Conservation (phyloP, 37 sponge, comb jelly and placozoan species). For the Aplysina aerophoba region DNA sequence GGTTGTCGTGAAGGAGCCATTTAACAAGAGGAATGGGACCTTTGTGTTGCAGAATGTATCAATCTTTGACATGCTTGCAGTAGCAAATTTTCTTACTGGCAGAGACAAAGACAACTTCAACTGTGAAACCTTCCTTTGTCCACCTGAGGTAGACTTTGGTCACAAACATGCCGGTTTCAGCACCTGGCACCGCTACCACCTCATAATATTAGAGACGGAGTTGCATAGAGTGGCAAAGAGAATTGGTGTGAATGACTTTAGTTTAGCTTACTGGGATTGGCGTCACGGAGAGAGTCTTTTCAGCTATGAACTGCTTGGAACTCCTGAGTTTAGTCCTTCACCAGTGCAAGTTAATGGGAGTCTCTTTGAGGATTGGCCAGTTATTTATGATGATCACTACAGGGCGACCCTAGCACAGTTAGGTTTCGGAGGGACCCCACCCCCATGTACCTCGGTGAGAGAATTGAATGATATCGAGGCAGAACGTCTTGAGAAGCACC, state of each 20-base stretch:
- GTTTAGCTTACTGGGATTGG: constrained; percentile 24
- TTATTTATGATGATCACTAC: too few relatives aligned
- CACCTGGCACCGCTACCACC: constrained; percentile 34
- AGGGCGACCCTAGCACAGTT: too few relatives aligned
- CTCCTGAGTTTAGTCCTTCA: too few relatives aligned
- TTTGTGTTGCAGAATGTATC: constrained; percentile 10
- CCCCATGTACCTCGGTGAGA: too few relatives aligned
- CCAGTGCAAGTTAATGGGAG: too few relatives aligned
- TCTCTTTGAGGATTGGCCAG: too few relatives aligned
- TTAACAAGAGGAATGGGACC: not conserved
- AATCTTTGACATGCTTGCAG: constrained; percentile 20
- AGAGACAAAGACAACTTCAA: not conserved
- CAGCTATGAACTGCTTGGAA: too few relatives aligned
- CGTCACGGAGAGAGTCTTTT: too few relatives aligned
- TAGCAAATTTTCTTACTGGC: not conserved
- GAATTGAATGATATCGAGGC: too few relatives aligned
- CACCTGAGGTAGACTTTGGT: too few relatives aligned
- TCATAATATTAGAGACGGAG: constrained; percentile 23
- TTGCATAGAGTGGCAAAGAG: not conserved
- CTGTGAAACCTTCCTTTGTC: not conserved
- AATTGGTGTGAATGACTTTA: not conserved
- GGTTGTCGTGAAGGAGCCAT: constrained; percentile 13
- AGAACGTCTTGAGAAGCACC: too few relatives aligned
- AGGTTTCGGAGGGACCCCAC: too few relatives aligned
- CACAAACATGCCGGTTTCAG: constrained; percentile 25